Percentiles rank a stretch among this genome's conserved stretches.
These are phyloP conservation scores for Drosophila pseudotalamancana DNA, from an alignment of 2,888 invertebrate species.

Conservation along the genomic window DNA sequence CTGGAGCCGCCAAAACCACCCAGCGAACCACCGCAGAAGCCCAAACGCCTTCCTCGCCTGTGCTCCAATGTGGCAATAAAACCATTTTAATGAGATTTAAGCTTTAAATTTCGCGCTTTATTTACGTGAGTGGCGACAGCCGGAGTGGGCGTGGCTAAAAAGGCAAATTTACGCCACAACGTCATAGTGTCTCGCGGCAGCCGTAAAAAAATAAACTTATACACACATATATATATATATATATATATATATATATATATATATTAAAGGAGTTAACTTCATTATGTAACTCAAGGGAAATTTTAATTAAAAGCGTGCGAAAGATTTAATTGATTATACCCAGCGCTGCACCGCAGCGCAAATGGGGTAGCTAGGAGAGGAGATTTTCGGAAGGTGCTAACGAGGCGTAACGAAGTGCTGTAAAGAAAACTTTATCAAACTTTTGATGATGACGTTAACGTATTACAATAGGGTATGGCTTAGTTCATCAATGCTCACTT, in stretches of 20 bases:
- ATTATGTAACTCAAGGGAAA: conserved; percentile 64
- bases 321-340: conserved; percentile 74
- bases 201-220: conserved; percentile 13
- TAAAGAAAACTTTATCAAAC: background rate
- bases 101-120: conserved; percentile 77
- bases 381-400: background rate
- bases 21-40: conserved; percentile 2
- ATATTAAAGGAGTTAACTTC: conserved; percentile 64
- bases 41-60: conserved; percentile 6
- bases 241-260: background rate
- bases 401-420: too few species aligned
- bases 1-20: conserved; percentile 1
- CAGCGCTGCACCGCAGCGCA: conserved; percentile 11
- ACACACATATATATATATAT: background rate
- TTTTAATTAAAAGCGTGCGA: conserved; percentile 75
- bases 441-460: too few species aligned
- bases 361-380: background rate
- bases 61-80: conserved; percentile 60
- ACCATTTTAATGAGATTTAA: conserved; percentile 76
- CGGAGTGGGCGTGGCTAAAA: conserved; percentile 36
- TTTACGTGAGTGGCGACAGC: conserved; percentile 61
- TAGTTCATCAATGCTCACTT: too few species aligned
- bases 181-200: conserved; percentile 17
- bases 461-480: too few species aligned
- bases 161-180: conserved; percentile 37